Conservation (phyloP, 1,140 invertebrate genomes). For the Zaprionus taronus region DNA sequence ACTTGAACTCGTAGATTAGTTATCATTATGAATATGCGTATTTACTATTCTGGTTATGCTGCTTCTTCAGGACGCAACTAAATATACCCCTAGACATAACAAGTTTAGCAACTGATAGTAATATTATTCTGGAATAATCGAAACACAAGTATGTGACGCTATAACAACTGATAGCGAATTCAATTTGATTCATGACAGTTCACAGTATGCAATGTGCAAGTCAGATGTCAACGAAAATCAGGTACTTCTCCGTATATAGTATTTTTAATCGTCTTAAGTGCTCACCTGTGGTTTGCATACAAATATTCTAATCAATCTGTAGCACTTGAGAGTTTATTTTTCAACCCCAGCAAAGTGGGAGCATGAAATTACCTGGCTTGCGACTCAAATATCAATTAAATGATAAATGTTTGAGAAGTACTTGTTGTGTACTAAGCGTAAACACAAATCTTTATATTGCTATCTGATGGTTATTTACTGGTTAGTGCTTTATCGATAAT, state of each 20-base stretch:
- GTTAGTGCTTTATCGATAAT: slow-evolving; percentile 21
- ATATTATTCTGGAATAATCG: neutral
- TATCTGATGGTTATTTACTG: slow-evolving; percentile 44
- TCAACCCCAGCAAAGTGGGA: slow-evolving; percentile 27
- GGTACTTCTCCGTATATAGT: neutral
- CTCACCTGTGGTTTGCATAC: slow-evolving; percentile 16
- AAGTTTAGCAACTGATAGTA: slow-evolving; percentile 32
- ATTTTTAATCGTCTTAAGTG: neutral
- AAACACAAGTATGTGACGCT: neutral
- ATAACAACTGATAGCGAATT: neutral
- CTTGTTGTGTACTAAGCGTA: neutral
- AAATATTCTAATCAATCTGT: slow-evolving; percentile 36
- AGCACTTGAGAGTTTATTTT: slow-evolving; percentile 32
- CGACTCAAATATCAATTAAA: slow-evolving; percentile 49
- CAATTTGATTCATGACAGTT: neutral
- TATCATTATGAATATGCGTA: neutral
- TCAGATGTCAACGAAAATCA: neutral
- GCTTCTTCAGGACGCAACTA: neutral
- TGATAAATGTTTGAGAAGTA: slow-evolving; percentile 36
- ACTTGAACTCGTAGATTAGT: too few species aligned
- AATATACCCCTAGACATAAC: slow-evolving; percentile 1
- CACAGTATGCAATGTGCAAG: neutral
- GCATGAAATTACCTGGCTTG: slow-evolving; percentile 1
- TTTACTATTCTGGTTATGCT: neutral
- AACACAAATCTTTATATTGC: slow-evolving; percentile 1